Base-by-base conservation (phyloP, 35 echinoderm and acorn worm genomes). In the Amphiura filiformis region DNA sequence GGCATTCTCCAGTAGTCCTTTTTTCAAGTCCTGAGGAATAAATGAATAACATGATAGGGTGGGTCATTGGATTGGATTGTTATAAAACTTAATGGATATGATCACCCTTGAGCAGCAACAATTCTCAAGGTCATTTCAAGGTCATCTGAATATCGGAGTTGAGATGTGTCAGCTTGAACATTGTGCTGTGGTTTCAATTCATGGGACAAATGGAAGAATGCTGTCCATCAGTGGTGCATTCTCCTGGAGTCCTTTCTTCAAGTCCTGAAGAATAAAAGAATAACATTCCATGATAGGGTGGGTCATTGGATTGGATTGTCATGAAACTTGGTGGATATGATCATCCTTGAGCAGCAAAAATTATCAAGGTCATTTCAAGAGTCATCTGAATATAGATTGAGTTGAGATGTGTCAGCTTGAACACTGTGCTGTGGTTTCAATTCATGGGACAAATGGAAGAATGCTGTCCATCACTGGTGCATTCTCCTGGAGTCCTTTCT, bases 211-310 rank as follows among this genome's bases (percentile, higher is more conserved):
- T 81, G 31, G 23, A 56, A 56, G 56, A 93, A n/a, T 89, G 39
- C 12, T 89, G n/a, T 30, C 38, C 87, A 93, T 89, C 7, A 93
- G 33, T 32, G 86, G 65, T 86, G 41, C 36, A 36, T 93, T 52
- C 38, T 89, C 86, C 20, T 89, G 18, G 31, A 87, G 35, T 37
- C 78, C 90, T 76, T 39, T 86, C 0, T 47, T 3, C 9, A 87
- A 18, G 35, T 38, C 84, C 90, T n/a, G 82, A 35, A 79, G 1
- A 85, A 32, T 13, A 70, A 5, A 70, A 47, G 41, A 90, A 89
- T 33, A 34, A 79, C 26, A 22, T 32, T n/a, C n/a, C 26, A 22
- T 32, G 70, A 76, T 22, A 5, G 22, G 35, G 3, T 31, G 70
- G 28, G 70, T 31, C 22, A 34, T 76, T n/a, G n/a, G n/a, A n/a